Evolutionary conservation across 2,797 vertebrate species (phyloP), one percentile per base, ranked within the genome.

Genomic region (Neopelma chrysocephalum): DNA sequence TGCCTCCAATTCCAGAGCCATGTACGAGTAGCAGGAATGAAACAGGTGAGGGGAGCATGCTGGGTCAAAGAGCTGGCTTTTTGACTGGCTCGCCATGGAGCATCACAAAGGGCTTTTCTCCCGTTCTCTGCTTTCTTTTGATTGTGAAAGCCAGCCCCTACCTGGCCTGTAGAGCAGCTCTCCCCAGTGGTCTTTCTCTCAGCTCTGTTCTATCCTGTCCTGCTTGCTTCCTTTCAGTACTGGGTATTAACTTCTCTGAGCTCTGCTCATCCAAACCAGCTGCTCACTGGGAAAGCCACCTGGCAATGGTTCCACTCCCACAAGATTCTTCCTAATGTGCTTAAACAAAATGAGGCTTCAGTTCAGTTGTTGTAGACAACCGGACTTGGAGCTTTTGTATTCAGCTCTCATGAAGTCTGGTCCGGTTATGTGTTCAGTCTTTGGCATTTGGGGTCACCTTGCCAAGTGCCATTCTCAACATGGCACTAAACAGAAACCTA

Each of bases 1-100:
- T 96, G 58, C 58, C 85, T 94, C 82, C 82, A 91, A 53, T 77
- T 94, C 82, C 91, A 94, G 85, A 89, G 62, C 73, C 87, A 73
- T 38, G 18, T 70, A 29, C 0, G 0, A 71, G 51, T 88, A 58
- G 84, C 61, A 95, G 70, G 94, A 82, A 27, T 88, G 69, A 53
- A 88, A 50, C 54, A 91, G 85, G 82, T 94, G 94, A 95, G 91
- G 85, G 69, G 48, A 88, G 62, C 77, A 61, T 64, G 62, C 82
- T 96, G 87, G 65, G 70, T 90, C 80, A 77, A 82, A 73, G 91
- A 86, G 72, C 65, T 91, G 84, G 12, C 69, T 94, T 95, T 92
- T 86, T 36, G 57, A 50, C 45, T 78, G 72, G 12, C 61, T 93
- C 38, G 65, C 42, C 17, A 4, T 27, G 54, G 89, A 86, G 54